Evolutionary conservation across 2,113 vertebrate genomes (phyloP).

Genomic region (Hyla sarda): DNA sequence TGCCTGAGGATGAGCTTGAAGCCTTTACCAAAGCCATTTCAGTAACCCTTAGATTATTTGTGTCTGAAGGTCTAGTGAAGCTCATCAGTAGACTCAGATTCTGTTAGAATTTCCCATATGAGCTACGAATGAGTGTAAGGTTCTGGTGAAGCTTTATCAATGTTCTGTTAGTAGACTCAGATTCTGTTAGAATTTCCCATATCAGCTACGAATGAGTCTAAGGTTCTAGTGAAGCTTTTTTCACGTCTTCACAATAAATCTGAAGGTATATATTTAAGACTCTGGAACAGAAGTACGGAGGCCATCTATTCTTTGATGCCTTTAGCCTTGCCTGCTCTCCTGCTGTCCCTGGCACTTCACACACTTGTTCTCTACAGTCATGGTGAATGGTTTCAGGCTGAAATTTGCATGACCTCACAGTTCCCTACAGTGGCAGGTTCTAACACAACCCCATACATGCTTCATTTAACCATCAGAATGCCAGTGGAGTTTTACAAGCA

Average conservation of each 20-base stretch:
- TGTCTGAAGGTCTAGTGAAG: too few relatives aligned
- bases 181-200: not conserved
- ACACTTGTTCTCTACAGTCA: slow-evolving; percentile 64
- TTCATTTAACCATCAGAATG: not conserved
- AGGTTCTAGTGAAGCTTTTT: not conserved
- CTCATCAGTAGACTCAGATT: not conserved
- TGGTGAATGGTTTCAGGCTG: slow-evolving; percentile 64
- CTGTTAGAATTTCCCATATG: not conserved
- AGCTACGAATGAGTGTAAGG: not conserved
- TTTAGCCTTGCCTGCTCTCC: not conserved
- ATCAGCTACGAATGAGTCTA: not conserved
- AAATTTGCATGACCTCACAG: slow-evolving; percentile 63
- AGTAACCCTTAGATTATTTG: too few relatives aligned
- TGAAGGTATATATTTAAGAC: not conserved
- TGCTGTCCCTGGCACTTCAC: slow-evolving; percentile 73
- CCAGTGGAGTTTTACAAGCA: not conserved
- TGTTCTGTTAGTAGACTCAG: not conserved
- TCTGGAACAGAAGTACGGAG: not conserved
- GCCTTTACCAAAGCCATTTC: too few relatives aligned
- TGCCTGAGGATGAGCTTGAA: too few relatives aligned
- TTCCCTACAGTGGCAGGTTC: slow-evolving; percentile 56
- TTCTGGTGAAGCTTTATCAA: not conserved
- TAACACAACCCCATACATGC: not conserved
- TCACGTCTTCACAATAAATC: not conserved
- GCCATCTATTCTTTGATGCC: slow-evolving; percentile 17